Percentiles rank a stretch among this genome's conserved stretches.
These are phyloP conservation scores for Saccostrea echinata DNA, from an alignment of 1,140 invertebrate species.

Conservation along the genomic window DNA sequence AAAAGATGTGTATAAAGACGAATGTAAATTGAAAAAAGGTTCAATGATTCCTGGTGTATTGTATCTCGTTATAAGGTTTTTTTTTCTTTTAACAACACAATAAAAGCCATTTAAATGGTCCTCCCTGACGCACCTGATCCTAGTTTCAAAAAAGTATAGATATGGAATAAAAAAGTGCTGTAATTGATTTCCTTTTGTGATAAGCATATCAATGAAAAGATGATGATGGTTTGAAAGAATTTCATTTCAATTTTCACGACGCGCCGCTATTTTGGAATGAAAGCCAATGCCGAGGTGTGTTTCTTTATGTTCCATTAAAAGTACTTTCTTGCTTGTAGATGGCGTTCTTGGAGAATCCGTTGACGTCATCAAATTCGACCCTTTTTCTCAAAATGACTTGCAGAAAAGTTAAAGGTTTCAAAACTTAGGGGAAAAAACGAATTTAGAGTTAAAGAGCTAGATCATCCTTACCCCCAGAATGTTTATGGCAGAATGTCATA, in stretches of 20 bases:
- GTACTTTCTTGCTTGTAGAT: not conserved
- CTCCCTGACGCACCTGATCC: not conserved
- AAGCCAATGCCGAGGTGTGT: not conserved
- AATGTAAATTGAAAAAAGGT: not conserved
- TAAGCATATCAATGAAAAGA: constrained; percentile 13
- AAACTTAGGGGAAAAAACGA: not conserved
- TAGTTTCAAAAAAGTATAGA: not conserved
- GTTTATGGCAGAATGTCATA: not conserved
- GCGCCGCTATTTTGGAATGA: not conserved
- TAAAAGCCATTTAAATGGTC: not conserved
- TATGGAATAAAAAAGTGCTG: not conserved
- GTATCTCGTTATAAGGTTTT: not conserved
- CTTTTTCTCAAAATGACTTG: not conserved
- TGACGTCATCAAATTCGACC: not conserved
- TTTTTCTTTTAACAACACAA: not conserved
- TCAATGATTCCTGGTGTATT: not conserved
- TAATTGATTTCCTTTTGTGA: constrained; percentile 10
- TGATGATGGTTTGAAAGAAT: not conserved
- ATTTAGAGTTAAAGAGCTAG: not conserved
- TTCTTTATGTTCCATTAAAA: not conserved
- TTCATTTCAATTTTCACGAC: not conserved
- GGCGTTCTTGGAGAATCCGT: not conserved
- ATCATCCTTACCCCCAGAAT: not conserved
- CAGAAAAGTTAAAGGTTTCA: not conserved
- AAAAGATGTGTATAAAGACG: not conserved